Conservation (phyloP, 2,888 invertebrate genomes). For the Apotomis capreana region DNA sequence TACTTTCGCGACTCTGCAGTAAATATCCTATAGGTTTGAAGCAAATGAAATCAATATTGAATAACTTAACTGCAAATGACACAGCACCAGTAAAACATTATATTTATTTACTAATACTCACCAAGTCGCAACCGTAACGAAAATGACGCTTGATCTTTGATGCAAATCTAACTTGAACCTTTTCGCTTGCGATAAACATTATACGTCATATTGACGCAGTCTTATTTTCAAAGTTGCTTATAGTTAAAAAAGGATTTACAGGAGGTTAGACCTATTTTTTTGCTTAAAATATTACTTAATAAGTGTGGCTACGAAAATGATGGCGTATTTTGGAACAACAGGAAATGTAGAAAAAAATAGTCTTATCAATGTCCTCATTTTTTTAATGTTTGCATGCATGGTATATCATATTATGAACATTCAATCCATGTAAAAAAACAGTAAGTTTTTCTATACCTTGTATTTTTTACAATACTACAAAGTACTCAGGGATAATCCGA, state of each 20-base stretch:
- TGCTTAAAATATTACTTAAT: constrained; percentile 16
- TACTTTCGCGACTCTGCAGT: constrained; percentile 6
- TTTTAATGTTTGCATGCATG: not conserved
- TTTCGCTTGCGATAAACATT: constrained; percentile 18
- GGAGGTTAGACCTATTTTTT: constrained; percentile 5
- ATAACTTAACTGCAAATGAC: constrained; percentile 16
- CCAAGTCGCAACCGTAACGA: constrained; percentile 22
- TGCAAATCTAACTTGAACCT: constrained; percentile 12
- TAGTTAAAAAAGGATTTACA: constrained; percentile 19
- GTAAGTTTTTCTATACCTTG: too few species aligned
- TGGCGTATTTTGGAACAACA: constrained; percentile 9
- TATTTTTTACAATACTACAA: too few species aligned
- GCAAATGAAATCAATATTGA: constrained; percentile 12
- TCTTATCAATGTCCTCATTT: constrained; percentile 9
- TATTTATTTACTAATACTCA: constrained; percentile 20
- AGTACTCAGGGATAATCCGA: too few species aligned
- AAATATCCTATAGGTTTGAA: constrained; percentile 14
- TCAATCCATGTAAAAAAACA: too few species aligned
- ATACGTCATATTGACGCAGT: constrained; percentile 18
- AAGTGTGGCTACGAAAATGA: constrained; percentile 10
- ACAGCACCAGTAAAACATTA: constrained; percentile 19
- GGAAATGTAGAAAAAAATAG: constrained; percentile 9
- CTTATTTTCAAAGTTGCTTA: constrained; percentile 21
- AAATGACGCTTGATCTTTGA: constrained; percentile 12
- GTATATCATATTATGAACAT: too few species aligned